phyloP scores from a whole-genome alignment of 2,797 vertebrate genomes.

The Sorex maritimensis region DNA sequence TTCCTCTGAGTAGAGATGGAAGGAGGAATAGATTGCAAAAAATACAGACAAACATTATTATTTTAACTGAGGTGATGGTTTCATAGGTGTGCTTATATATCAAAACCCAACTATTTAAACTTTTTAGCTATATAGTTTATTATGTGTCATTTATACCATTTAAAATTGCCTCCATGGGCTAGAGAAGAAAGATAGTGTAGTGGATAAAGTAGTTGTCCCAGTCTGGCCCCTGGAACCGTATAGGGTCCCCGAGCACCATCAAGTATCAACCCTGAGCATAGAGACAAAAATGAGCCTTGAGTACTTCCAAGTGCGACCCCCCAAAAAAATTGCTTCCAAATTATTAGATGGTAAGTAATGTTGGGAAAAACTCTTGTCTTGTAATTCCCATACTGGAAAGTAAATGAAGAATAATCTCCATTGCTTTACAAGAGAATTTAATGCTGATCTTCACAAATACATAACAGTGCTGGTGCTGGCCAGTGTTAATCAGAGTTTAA shows the following conservation, averaged over 20 bases:
- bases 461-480: background rate
- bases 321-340: background rate
- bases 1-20: background rate
- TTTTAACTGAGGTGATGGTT: background rate
- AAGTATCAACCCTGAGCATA: too few species aligned
- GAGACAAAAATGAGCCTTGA: too few species aligned
- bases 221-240: too few species aligned
- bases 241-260: too few species aligned
- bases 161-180: background rate
- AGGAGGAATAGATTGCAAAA: background rate
- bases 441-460: background rate
- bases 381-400: slow-evolving; percentile 6
- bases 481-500: background rate
- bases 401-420: slow-evolving; percentile 10
- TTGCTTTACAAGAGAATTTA: slow-evolving; percentile 16
- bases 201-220: too few species aligned
- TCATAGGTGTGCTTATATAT: background rate
- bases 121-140: background rate
- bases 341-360: background rate
- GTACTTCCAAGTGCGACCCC: too few species aligned
- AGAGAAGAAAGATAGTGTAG: too few species aligned
- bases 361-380: background rate
- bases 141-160: too few species aligned
- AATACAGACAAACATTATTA: background rate
- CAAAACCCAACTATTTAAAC: background rate